Conservation (phyloP, 2,888 invertebrate species). For the Rhingia campestris region DNA sequence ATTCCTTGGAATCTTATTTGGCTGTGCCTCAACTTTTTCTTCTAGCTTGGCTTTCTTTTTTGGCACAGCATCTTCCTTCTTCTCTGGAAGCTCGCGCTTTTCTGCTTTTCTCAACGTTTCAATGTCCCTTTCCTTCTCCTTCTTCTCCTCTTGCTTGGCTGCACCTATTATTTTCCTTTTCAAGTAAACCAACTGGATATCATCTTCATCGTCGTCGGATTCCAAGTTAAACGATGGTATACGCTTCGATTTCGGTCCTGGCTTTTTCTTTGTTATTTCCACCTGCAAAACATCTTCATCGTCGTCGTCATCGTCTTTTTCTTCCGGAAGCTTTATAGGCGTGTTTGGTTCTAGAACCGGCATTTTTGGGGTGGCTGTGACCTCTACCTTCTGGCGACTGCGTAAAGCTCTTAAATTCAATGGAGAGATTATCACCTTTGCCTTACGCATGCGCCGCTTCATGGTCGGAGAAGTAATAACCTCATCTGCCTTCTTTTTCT, state of each 20-base stretch:
- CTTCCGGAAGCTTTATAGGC: slow-evolving; percentile 75
- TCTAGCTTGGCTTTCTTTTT: neutral
- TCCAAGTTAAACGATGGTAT: neutral
- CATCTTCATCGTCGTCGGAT: slow-evolving; percentile 40
- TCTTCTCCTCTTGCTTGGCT: neutral
- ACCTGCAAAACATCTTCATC: neutral
- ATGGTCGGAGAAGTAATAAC: slow-evolving; percentile 5
- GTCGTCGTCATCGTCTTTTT: slow-evolving; percentile 31
- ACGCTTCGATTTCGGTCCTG: slow-evolving; percentile 51
- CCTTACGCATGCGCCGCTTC: slow-evolving; percentile 57
- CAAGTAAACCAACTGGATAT: slow-evolving; percentile 55
- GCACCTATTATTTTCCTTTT: slow-evolving; percentile 27
- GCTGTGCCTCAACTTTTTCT: neutral
- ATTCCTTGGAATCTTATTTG: slow-evolving; percentile 54
- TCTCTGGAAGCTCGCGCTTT: neutral
- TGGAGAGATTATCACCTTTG: slow-evolving; percentile 69
- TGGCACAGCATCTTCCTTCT: neutral
- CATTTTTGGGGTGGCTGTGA: slow-evolving; percentile 66
- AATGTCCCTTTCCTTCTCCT: neutral
- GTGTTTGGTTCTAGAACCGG: slow-evolving; percentile 76
- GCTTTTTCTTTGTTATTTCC: slow-evolving; percentile 39
- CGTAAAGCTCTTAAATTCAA: slow-evolving; percentile 59
- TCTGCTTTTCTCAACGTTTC: neutral
- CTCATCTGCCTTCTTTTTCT: slow-evolving; percentile 10
- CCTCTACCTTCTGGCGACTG: slow-evolving; percentile 20